Evolutionary conservation across 92 coral and sea anemone genomes (phyloP), one percentile per base, ranked within the genome.

Genomic region (Palythoa grandiflora): DNA sequence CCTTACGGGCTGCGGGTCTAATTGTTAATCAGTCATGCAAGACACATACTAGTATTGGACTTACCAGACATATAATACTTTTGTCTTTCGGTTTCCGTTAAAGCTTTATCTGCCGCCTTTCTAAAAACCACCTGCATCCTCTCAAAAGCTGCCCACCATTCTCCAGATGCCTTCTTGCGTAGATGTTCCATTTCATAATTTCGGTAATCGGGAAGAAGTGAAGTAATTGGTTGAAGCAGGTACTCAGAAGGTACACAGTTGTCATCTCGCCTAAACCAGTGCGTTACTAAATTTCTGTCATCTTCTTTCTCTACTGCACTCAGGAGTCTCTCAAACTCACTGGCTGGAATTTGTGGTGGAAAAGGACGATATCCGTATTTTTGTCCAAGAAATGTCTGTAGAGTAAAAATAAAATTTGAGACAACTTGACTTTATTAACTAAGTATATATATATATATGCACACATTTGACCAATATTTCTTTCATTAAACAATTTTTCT

Each of bases 361-460:
- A 97, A 97, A 11, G 99, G 99, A 5, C 99, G 97, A 73, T 97
- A 97, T 75, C 99, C 99, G 48, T 97, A 97, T 85, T 97, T 97
- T 90, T 97, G 99, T 53, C 99, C 99, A 71, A 97, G 90, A 76
- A 97, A 95, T 3, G 99, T 97, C 99, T 97, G 70, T 52, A 80
- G 61, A 6, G 35, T 13, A 71, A 44, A 9, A 66, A 8, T 0
- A 79, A 51, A 4, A 38, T 1, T 13, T 38, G 52, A 9, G 61
- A 11, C 68, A 60, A 63, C 20, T 63, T 0, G 14, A 55, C 6
- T 1, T 17, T 63, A 63, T n/a, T 8, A 2, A 52, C 28, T 59
- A 71, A 38, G 1, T 10, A 36, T 5, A 1, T 10, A 36, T 5
- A 9, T 55, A 51, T 2, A 38, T 17, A 66, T 28, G 28, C 6